A percentile compares a stretch with the other conserved stretches of the same genome.
phyloP scores from a whole-genome alignment of 2,888 invertebrate species.

The Netelia virgata region DNA sequence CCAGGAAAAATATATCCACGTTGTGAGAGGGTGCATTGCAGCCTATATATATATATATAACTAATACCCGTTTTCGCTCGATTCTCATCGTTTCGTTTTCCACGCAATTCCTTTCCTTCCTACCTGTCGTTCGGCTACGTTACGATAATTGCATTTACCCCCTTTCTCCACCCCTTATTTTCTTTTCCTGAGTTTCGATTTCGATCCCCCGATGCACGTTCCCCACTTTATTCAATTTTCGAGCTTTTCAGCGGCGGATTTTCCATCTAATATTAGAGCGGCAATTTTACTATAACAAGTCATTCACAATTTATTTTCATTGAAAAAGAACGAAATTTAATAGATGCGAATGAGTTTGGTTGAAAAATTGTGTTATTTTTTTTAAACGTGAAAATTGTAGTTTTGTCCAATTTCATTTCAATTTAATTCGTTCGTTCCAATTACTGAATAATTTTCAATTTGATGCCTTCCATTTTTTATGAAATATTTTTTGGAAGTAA shows the following conservation, averaged over 20 bases:
- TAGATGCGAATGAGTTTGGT: too few relatives aligned
- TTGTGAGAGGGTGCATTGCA: constrained; percentile 24
- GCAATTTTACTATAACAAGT: too few relatives aligned
- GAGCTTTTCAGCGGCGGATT: background rate
- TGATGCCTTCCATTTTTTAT: too few relatives aligned
- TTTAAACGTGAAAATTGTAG: too few relatives aligned
- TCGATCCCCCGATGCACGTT: constrained; percentile 16
- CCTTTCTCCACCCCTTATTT: constrained; percentile 14
- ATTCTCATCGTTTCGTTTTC: constrained; percentile 58
- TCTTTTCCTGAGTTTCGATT: constrained; percentile 11
- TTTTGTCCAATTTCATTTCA: too few relatives aligned
- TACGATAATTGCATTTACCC: constrained; percentile 60
- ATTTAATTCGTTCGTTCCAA: too few relatives aligned
- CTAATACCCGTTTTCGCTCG: constrained; percentile 43
- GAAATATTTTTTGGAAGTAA: too few relatives aligned
- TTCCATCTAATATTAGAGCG: too few relatives aligned
- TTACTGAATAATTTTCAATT: too few relatives aligned
- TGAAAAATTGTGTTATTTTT: too few relatives aligned
- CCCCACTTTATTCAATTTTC: constrained; percentile 5
- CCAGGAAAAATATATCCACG: constrained; percentile 72
- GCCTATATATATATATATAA: background rate
- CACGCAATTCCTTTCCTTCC: constrained; percentile 48
- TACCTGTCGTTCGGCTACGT: constrained; percentile 62
- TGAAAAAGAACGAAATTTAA: too few relatives aligned
- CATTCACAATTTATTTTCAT: too few relatives aligned